Conservation (phyloP, 2,888 invertebrate genomes). For the Selenia dentaria region DNA sequence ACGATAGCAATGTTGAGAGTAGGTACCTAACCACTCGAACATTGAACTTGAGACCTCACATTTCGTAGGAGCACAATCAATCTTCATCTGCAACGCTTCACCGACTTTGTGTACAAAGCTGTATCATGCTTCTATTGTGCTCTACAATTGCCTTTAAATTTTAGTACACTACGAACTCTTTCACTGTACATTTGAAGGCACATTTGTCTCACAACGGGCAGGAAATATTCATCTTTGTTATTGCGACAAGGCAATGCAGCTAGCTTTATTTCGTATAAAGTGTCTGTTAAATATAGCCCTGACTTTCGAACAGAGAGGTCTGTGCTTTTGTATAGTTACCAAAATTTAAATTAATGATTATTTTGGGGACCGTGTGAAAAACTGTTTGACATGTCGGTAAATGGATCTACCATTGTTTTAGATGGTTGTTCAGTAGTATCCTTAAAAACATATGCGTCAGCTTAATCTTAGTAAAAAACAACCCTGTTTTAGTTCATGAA, state of each 20-base stretch:
- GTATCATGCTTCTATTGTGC: conserved; percentile 25
- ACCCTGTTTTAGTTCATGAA: no score
- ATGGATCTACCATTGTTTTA: not conserved
- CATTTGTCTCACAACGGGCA: not conserved
- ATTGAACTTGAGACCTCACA: conserved; percentile 50
- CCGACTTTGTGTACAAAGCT: conserved; percentile 29
- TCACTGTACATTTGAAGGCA: conserved; percentile 6
- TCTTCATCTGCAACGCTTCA: conserved; percentile 45
- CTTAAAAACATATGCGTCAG: no score
- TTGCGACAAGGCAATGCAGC: conserved; percentile 9
- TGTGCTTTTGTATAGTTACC: conserved; percentile 10
- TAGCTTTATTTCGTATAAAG: conserved; percentile 8
- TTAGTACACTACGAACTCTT: conserved; percentile 1
- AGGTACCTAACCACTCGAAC: conserved; percentile 32
- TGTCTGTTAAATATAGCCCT: conserved; percentile 20
- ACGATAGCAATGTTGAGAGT: no score
- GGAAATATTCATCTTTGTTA: conserved; percentile 1
- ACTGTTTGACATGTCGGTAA: conserved; percentile 5
- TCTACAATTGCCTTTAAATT: not conserved
- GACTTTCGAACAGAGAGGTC: conserved; percentile 19
- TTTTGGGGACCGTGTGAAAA: conserved; percentile 9
- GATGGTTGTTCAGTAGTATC: no score
- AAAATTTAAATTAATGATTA: conserved; percentile 16
- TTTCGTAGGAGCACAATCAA: conserved; percentile 39
- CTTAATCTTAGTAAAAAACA: no score